These are phyloP conservation scores for Leptopilina clavipes DNA, from an alignment of 1,140 invertebrate species.

Conservation along the genomic window DNA sequence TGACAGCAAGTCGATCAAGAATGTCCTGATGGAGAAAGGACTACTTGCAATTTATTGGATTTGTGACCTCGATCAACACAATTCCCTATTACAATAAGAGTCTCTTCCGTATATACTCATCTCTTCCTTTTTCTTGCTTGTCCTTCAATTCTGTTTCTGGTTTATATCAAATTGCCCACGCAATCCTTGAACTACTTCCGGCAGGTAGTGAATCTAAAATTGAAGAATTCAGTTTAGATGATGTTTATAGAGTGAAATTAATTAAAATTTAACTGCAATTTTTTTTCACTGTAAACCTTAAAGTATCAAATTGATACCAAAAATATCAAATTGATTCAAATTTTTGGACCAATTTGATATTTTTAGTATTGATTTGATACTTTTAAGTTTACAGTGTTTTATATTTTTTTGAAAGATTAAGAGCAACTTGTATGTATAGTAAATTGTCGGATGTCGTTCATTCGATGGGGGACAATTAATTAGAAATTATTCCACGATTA, in stretches of 20 bases:
- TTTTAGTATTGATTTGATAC: too few species aligned
- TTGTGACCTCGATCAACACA: slow-evolving; percentile 30
- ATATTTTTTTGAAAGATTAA: background rate
- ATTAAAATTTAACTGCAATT: too few species aligned
- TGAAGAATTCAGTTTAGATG: too few species aligned
- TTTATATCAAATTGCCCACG: slow-evolving; percentile 55
- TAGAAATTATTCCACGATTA: slow-evolving; percentile 68
- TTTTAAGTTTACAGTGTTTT: too few species aligned
- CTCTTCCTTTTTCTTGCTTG: slow-evolving; percentile 51
- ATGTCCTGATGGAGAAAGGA: slow-evolving; percentile 31
- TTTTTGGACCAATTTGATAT: too few species aligned
- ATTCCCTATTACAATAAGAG: slow-evolving; percentile 38
- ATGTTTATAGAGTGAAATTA: too few species aligned
- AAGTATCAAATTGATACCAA: too few species aligned
- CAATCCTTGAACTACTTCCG: slow-evolving; percentile 47
- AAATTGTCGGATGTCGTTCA: background rate
- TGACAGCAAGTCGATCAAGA: slow-evolving; percentile 26
- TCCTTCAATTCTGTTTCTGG: slow-evolving; percentile 52
- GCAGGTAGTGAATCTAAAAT: slow-evolving; percentile 30
- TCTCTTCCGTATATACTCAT: slow-evolving; percentile 47
- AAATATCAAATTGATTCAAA: too few species aligned
- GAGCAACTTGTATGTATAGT: background rate
- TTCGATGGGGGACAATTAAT: slow-evolving; percentile 60
- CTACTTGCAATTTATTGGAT: slow-evolving; percentile 26
- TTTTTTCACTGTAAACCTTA: too few species aligned